Evolutionary conservation across 2,888 invertebrate species (phyloP), one percentile per base, ranked within the genome.

Genomic region (Axea sp.): DNA sequence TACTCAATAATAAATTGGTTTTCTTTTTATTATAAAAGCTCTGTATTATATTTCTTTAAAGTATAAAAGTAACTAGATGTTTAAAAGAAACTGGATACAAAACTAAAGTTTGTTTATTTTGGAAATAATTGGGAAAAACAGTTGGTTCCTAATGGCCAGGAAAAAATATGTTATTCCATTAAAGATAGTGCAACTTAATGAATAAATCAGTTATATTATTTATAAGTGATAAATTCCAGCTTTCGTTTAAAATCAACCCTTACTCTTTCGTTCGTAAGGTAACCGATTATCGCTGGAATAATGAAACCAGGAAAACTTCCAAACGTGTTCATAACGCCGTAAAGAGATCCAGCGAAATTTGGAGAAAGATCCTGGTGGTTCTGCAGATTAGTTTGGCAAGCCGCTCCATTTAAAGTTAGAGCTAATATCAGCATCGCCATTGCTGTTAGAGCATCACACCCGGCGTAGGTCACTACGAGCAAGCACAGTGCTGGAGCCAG

Each of bases 401-500:
- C 85, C 1, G 88, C 88, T 0, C 87, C 87, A 45, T 86, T 86
- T 1, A 85, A 79, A 0, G 84, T 77, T 9, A 86, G 59, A 0
- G 86, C 83, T 3, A 85, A 6, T 33, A 85, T 82, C 65, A 88
- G 74, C 84, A 87, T 83, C 0, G 78, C 28, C 0, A 87, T 80
- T 1, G 87, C 87, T 1, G 68, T 8, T n/a, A 73, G 22, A 0
- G 78, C 62, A 53, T 87, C 78, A 6, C 87, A 87, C 2, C 82
- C 87, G 8, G 76, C 84, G 15, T 86, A 86, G 0, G 87, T 85
- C 82, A 86, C 83, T 17, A 75, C 37, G 4, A 94, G 83, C 5
- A 90, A 78, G 26, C 88, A 84, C 80, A 90, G 82, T 77, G 92
- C 92, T 80, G 86, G 92, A 75, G 79, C 83, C 2, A 84, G 26